Conservation (phyloP, 2,113 vertebrate species). For the Cromileptes altivelis region DNA sequence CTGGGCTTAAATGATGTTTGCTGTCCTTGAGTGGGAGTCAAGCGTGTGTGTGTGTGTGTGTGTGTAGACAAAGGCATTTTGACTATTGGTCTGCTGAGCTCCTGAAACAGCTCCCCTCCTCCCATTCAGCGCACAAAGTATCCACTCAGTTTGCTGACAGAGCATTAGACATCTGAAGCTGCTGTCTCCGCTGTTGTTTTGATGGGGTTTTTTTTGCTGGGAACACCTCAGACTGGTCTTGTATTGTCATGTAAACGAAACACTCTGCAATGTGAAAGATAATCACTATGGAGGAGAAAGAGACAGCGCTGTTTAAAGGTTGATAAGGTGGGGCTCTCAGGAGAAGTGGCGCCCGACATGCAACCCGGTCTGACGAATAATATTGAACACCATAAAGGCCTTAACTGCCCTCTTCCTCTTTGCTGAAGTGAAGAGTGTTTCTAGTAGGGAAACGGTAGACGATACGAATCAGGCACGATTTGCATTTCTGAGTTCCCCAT, state of each 20-base stretch:
- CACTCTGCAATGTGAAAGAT: neutral
- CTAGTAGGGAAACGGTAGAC: slow-evolving; percentile 67
- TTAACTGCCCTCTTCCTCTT: slow-evolving; percentile 62
- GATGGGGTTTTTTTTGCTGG: slow-evolving; percentile 31
- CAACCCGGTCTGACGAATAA: slow-evolving; percentile 6
- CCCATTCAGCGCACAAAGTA: slow-evolving; percentile 30
- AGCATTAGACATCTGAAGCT: slow-evolving; percentile 37
- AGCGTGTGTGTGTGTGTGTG: slow-evolving; percentile 45
- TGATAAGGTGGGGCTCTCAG: neutral
- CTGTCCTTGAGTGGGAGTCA: slow-evolving; percentile 73
- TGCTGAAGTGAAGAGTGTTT: slow-evolving; percentile 61
- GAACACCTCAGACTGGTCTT: slow-evolving; percentile 15
- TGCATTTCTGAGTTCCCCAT: slow-evolving; percentile 84
- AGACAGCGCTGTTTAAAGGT: neutral
- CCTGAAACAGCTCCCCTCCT: slow-evolving; percentile 31
- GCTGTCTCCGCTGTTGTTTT: slow-evolving; percentile 56
- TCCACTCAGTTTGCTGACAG: slow-evolving; percentile 65
- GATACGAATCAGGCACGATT: slow-evolving; percentile 75
- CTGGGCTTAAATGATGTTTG: slow-evolving; percentile 53
- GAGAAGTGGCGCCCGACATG: neutral
- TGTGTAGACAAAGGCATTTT: slow-evolving; percentile 52
- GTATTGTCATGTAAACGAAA: slow-evolving; percentile 19
- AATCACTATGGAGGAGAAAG: neutral
- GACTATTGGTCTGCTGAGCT: slow-evolving; percentile 56
- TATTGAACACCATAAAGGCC: slow-evolving; percentile 30